These are phyloP conservation scores for Hetaerina americana DNA, from an alignment of 1,140 invertebrate species.

Conservation along the genomic window DNA sequence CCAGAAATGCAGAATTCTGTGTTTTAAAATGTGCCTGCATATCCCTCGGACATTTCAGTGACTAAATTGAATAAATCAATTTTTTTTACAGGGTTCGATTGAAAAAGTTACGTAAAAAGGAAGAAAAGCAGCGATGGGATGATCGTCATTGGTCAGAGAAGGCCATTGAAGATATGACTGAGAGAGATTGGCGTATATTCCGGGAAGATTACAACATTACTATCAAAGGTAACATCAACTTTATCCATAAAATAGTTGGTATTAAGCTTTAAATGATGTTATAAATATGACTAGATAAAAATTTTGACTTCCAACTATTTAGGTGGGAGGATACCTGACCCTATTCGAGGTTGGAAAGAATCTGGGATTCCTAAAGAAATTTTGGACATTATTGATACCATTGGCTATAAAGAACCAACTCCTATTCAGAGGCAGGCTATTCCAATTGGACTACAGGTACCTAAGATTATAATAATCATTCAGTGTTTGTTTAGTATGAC, in stretches of 20 bases:
- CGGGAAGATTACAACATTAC: slow-evolving; percentile 99
- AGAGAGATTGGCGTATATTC: slow-evolving; percentile 99
- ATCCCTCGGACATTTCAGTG: too few species aligned
- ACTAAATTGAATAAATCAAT: too few species aligned
- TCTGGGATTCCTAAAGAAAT: slow-evolving; percentile 83
- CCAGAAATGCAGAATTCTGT: too few species aligned
- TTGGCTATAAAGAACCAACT: slow-evolving; percentile 96
- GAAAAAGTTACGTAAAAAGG: slow-evolving; percentile 88
- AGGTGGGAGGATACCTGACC: slow-evolving; percentile 90
- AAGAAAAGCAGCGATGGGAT: slow-evolving; percentile 98
- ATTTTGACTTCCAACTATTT: too few species aligned
- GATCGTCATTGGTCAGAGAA: slow-evolving; percentile 99
- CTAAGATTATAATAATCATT: too few species aligned
- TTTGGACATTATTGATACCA: slow-evolving; percentile 86
- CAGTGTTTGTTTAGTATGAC: too few species aligned
- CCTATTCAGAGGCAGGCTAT: slow-evolving; percentile 99
- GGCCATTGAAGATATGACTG: slow-evolving; percentile 87
- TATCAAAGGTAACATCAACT: slow-evolving; percentile 62
- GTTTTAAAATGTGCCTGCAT: too few species aligned
- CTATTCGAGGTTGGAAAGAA: slow-evolving; percentile 91
- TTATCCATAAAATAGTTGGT: background rate
- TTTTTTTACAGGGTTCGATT: slow-evolving; percentile 49
- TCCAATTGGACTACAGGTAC: slow-evolving; percentile 77
- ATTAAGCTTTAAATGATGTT: slow-evolving; percentile 10
- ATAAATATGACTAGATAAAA: too few species aligned